Evolutionary conservation across 2,113 vertebrate species (phyloP).

Genomic region (Panurus biarmicus): DNA sequence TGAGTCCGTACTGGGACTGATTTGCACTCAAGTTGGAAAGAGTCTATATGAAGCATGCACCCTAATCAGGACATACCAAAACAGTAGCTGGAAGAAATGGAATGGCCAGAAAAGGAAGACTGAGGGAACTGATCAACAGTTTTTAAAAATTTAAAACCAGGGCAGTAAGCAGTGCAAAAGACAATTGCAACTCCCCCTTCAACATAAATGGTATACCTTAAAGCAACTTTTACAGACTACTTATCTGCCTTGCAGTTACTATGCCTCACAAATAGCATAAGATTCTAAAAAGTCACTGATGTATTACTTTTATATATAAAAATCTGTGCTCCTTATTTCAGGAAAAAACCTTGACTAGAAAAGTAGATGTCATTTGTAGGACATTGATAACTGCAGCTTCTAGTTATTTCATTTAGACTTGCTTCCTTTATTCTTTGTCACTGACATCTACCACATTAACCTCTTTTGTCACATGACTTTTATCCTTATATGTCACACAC

Average conservation of each 20-base stretch:
- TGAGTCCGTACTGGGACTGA: not conserved
- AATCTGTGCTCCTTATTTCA: not conserved
- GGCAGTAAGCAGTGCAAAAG: not conserved
- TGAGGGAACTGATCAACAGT: not conserved
- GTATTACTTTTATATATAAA: not conserved
- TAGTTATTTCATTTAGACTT: not conserved
- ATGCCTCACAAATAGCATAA: not conserved
- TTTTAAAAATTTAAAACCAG: not conserved
- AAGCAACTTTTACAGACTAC: not conserved
- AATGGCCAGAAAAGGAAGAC: not conserved
- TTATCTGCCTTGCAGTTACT: not conserved
- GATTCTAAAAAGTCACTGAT: not conserved
- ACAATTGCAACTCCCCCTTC: not conserved
- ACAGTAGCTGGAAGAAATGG: not conserved
- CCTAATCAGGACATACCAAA: not conserved
- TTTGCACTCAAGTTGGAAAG: not conserved
- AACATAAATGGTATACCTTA: not conserved
- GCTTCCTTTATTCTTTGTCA: not conserved
- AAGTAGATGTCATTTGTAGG: not conserved
- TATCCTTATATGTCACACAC: not conserved
- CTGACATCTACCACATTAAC: not conserved
- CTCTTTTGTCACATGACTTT: not conserved
- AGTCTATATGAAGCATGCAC: not conserved
- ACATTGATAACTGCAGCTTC: not conserved
- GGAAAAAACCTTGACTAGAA: not conserved